Evolutionary conservation across 2,797 vertebrate species (phyloP).

Genomic region (Sphenodon punctatus): DNA sequence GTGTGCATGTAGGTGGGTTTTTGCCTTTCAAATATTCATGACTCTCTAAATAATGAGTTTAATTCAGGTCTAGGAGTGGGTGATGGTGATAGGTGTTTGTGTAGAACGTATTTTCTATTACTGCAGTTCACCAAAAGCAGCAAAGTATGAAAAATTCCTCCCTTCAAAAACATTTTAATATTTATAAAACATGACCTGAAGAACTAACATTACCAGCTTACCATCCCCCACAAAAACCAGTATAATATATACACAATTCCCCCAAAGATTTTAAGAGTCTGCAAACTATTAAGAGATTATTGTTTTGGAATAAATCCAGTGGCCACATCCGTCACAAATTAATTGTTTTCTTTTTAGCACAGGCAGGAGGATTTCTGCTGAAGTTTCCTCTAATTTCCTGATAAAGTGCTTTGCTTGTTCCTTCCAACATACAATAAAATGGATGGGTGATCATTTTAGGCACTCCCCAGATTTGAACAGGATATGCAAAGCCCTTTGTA

Average conservation of each 20-base stretch:
- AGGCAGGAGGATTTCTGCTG: not conserved
- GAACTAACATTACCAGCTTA: not conserved
- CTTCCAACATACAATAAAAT: conserved; percentile 20
- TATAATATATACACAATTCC: not conserved
- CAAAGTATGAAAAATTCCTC: not conserved
- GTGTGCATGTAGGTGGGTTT: rapidly evolving
- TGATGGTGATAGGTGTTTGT: rapidly evolving
- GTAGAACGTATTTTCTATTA: not conserved
- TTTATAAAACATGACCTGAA: not conserved
- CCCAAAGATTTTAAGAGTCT: not conserved
- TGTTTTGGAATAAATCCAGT: conserved; percentile 22
- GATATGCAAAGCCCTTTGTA: not conserved
- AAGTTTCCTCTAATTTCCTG: conserved; percentile 30
- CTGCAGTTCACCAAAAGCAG: not conserved
- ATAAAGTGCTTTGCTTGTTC: conserved; percentile 11
- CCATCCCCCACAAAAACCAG: conserved; percentile 9
- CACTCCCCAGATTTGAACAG: not conserved
- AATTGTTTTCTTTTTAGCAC: conserved; percentile 29
- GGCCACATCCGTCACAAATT: conserved; percentile 22
- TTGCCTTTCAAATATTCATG: not conserved
- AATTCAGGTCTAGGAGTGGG: not conserved
- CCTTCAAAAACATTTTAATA: not conserved
- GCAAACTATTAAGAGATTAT: not conserved
- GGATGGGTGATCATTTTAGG: conserved; percentile 42
- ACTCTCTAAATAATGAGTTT: not conserved